phyloP scores from a whole-genome alignment of 2,888 invertebrate species.

The Phymatocera aterrima region DNA sequence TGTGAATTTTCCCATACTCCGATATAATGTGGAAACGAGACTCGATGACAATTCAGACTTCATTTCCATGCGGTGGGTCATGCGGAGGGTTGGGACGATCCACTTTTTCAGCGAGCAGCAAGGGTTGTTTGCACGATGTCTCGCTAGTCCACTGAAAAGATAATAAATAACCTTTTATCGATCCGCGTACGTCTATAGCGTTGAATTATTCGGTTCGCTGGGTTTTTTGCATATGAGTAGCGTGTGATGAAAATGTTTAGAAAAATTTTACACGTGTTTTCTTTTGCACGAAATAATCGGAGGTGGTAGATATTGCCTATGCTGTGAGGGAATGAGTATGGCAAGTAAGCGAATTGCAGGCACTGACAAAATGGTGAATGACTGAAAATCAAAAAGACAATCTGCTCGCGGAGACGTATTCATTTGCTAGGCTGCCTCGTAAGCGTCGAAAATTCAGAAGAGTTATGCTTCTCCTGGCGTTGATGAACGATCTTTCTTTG shows the following conservation, averaged over 20 bases:
- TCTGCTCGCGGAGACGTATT: slow-evolving; percentile 35
- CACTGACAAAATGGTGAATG: slow-evolving; percentile 34
- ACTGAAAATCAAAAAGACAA: slow-evolving; percentile 37
- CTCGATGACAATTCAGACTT: slow-evolving; percentile 47
- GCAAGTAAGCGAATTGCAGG: slow-evolving; percentile 12
- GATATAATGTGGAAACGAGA: slow-evolving; percentile 9
- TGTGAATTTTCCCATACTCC: slow-evolving; percentile 41
- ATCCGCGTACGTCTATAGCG: neutral
- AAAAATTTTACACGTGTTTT: neutral
- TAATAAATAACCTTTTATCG: slow-evolving; percentile 18
- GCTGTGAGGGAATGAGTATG: neutral
- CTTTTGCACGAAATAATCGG: neutral
- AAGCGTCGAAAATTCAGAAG: slow-evolving; percentile 40
- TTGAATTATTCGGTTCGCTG: neutral
- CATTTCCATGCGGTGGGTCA: slow-evolving; percentile 45
- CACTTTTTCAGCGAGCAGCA: slow-evolving; percentile 6
- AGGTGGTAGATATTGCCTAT: neutral
- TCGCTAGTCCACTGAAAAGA: slow-evolving; percentile 2
- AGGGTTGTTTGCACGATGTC: slow-evolving; percentile 28
- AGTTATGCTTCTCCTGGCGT: slow-evolving; percentile 38
- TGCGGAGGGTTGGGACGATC: slow-evolving; percentile 31
- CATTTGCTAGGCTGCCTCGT: slow-evolving; percentile 37
- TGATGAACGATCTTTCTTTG: slow-evolving; percentile 35
- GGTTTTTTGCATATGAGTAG: no score
- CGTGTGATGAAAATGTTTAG: neutral